Conservation (phyloP, 2,888 invertebrate species). For the Dinocampus coccinellae region DNA sequence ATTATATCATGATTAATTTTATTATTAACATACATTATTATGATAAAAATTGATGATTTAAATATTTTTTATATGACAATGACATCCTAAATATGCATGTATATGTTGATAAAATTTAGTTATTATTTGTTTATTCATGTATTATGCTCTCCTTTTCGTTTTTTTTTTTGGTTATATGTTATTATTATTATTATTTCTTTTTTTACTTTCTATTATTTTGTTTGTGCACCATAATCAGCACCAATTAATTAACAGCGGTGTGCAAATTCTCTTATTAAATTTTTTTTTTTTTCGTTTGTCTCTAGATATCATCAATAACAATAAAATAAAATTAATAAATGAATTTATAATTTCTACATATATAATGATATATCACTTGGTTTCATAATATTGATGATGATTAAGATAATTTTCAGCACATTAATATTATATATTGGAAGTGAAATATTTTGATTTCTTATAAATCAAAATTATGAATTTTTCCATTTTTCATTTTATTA, state of each 20-base stretch:
- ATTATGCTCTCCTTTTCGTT: not conserved
- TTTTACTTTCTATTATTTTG: slow-evolving; percentile 23
- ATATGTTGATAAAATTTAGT: not conserved
- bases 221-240: slow-evolving; percentile 46
- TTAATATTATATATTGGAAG: not conserved
- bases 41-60: not conserved
- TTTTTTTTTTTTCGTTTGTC: no score
- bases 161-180: slow-evolving; percentile 6
- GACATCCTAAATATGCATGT: not conserved
- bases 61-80: not conserved
- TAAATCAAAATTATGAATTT: not conserved
- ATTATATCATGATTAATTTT: not conserved
- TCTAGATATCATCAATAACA: not conserved
- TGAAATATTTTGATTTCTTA: slow-evolving; percentile 6
- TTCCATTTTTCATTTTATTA: not conserved
- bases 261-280: no score
- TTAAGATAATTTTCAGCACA: no score
- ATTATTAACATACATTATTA: not conserved
- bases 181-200: not conserved
- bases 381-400: no score
- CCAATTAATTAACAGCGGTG: slow-evolving; percentile 38
- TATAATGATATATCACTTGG: slow-evolving; percentile 17
- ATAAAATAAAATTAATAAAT: not conserved
- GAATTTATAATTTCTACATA: not conserved
- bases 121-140: not conserved